phyloP scores from a whole-genome alignment of 2,113 vertebrate species.

The Theristicus caerulescens region DNA sequence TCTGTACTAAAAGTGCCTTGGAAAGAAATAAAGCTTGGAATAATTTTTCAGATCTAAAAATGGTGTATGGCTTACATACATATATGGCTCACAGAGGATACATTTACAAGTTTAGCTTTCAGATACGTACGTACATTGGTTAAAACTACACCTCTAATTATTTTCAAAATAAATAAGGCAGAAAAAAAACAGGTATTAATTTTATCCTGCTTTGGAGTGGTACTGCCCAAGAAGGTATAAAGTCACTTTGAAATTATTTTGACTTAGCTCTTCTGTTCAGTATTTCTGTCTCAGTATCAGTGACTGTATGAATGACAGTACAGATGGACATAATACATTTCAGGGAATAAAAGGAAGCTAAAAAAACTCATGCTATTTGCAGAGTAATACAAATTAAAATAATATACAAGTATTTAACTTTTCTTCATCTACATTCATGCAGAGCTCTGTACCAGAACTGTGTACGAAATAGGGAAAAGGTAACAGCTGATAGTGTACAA shows the following conservation, averaged over 20 bases:
- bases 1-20: neutral
- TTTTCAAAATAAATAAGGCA: neutral
- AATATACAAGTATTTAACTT: neutral
- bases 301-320: neutral
- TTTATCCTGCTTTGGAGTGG: neutral
- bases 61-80: neutral
- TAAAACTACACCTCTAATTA: neutral
- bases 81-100: neutral
- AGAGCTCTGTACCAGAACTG: neutral
- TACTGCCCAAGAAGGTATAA: neutral
- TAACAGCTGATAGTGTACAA: neutral
- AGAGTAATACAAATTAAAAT: neutral
- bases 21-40: neutral
- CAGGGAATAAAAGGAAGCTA: neutral
- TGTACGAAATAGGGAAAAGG: neutral
- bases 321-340: neutral
- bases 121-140: rapidly evolving
- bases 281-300: neutral
- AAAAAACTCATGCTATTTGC: neutral
- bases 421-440: neutral
- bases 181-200: neutral
- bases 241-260: neutral
- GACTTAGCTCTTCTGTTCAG: neutral
- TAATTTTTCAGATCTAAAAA: neutral
- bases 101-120: neutral